Base-by-base conservation (phyloP, 1,140 invertebrate species). In the Cylas formicarius region DNA sequence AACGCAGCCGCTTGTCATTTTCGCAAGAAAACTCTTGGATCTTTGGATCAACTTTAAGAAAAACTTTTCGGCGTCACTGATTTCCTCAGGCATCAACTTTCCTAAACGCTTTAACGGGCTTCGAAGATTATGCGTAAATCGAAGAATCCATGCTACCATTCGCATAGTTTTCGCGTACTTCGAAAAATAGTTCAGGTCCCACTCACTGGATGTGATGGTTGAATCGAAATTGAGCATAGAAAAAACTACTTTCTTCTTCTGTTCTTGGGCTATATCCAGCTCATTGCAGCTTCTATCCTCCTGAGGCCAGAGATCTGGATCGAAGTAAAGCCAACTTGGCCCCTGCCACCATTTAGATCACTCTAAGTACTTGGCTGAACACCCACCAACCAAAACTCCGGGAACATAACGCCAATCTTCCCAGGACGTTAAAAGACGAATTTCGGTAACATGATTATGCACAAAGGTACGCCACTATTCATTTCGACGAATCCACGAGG, bases 351-450 rank as follows among this genome's bases (percentile, higher is more conserved):
- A 58, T 48, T 44, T 35, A 2, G 48, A 50, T 31, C 55, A 44
- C 2, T 52, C 1, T 11, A 65, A 44, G 6, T 50, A 36, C 27
- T 46, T 41, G 0, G 53, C 44, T 1, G 26, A 36, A 42, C 55
- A 62, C 3, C 62, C 63, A 19, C 64, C 11, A 49, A 69, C 70
- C 13, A 52, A 18, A 8, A 46, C 35, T 3, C 63, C 65, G 4
- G 65, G 61, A 3, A 69, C 50, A 52, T 70, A 57, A 18, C 50
- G 26, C 63, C 65, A 70, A 2, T 51, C 21, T 31, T 45, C 34
- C 24, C 39, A 40, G 11, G 52, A 37, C 18, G 62, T 57, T 10
- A 61, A 44, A 7, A 34, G 36, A 20, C 53, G 31, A 17, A 67
- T 63, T 52, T 60, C 58, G 36, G 48, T 51, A 22, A 61, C 47